phyloP scores from a whole-genome alignment of 2,113 vertebrate genomes.

The Tapirus terrestris region DNA sequence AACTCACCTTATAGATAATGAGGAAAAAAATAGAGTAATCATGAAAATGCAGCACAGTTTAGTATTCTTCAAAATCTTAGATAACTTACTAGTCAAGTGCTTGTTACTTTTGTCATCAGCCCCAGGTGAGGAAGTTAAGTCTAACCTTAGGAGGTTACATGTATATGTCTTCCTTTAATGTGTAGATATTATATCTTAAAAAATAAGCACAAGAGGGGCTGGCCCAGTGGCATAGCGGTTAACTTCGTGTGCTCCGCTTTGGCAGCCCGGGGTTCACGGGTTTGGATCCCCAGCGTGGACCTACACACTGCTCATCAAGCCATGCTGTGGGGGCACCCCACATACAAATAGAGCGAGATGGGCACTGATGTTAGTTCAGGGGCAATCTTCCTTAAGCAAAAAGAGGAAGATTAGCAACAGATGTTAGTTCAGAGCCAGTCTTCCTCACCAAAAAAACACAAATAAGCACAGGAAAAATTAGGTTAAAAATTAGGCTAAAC shows the following conservation, averaged over 20 bases:
- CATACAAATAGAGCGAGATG: too few species aligned
- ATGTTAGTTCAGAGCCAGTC: too few species aligned
- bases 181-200: background rate
- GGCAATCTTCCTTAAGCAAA: too few species aligned
- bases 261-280: too few species aligned
- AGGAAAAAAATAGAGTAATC: background rate
- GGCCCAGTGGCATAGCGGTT: too few species aligned
- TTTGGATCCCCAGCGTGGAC: too few species aligned
- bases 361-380: too few species aligned
- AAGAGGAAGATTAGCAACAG: too few species aligned
- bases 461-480: background rate
- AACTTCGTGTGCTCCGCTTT: too few species aligned
- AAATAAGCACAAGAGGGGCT: background rate
- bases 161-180: background rate
- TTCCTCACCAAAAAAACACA: background rate
- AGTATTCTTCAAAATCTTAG: background rate
- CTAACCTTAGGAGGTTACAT: background rate
- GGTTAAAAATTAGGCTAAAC: background rate
- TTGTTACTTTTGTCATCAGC: background rate
- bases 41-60: background rate
- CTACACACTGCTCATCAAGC: too few species aligned
- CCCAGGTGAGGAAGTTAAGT: background rate
- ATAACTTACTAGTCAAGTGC: background rate
- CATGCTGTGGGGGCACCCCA: too few species aligned
- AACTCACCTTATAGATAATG: background rate